Percentiles rank a stretch among this genome's conserved stretches.
These are phyloP conservation scores for Bilobella aurantiaca DNA, from an alignment of 1,140 invertebrate species.

Conservation along the genomic window DNA sequence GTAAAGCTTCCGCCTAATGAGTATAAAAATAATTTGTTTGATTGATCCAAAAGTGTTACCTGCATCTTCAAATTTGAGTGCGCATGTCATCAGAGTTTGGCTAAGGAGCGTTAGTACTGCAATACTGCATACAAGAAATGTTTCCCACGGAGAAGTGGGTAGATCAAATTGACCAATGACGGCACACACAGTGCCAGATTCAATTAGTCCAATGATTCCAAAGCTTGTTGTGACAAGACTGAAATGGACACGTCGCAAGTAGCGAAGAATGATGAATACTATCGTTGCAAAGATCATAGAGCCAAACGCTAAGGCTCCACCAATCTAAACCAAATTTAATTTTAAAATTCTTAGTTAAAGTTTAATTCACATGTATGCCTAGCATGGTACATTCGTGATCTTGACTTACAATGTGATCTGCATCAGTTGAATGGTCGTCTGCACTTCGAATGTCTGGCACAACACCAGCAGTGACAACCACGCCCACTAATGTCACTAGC, in stretches of 20 bases:
- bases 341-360: background rate
- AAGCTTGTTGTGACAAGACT: slow-evolving; percentile 5
- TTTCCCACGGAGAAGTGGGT: background rate
- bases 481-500: background rate
- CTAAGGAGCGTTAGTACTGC: slow-evolving; percentile 5
- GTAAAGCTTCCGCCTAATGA: too few relatives aligned
- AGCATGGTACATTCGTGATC: background rate
- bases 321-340: background rate
- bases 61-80: slow-evolving; percentile 14
- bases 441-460: background rate
- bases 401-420: background rate
- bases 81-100: slow-evolving; percentile 15
- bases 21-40: background rate
- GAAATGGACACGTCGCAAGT: slow-evolving; percentile 8
- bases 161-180: slow-evolving; percentile 5
- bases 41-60: background rate
- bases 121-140: background rate
- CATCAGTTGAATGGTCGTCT: background rate
- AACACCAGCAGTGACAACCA: background rate
- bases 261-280: slow-evolving; percentile 13
- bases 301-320: background rate
- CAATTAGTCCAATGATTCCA: slow-evolving; percentile 12
- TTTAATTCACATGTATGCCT: background rate
- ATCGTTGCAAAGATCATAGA: background rate
- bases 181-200: background rate